Evolutionary conservation across 1,140 invertebrate genomes (phyloP).

Genomic region (Linepithema humile): DNA sequence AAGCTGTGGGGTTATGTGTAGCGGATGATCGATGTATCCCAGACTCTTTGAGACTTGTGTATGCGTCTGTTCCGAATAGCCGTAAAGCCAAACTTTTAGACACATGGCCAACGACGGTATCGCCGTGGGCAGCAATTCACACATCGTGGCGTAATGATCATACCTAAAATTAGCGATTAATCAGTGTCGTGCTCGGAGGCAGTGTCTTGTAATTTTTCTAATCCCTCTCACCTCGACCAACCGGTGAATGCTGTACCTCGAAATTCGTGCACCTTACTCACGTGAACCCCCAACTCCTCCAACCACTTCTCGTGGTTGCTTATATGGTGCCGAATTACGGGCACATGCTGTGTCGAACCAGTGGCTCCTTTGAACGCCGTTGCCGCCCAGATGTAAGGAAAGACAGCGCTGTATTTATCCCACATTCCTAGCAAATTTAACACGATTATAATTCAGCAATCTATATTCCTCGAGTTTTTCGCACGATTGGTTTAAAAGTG

Average conservation of each 20-base stretch:
- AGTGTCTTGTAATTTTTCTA: not conserved
- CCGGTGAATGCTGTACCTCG: constrained; percentile 90
- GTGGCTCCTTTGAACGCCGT: constrained; percentile 96
- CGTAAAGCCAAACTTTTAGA: constrained; percentile 85
- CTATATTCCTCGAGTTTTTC: not conserved
- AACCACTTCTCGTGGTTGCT: constrained; percentile 90
- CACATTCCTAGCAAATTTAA: constrained; percentile 85
- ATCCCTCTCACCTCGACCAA: constrained; percentile 88
- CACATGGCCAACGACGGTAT: constrained; percentile 91
- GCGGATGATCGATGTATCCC: constrained; percentile 83
- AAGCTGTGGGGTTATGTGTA: constrained; percentile 80
- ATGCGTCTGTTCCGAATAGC: constrained; percentile 83
- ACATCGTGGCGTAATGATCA: constrained; percentile 96
- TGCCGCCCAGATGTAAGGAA: constrained; percentile 96
- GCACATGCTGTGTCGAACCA: constrained; percentile 90
- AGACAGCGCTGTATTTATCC: constrained; percentile 92
- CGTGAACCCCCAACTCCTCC: constrained; percentile 84
- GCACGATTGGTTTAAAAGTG: too few relatives aligned
- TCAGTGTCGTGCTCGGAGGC: not conserved
- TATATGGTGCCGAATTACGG: constrained; percentile 87
- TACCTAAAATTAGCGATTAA: constrained; percentile 86
- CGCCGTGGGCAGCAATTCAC: constrained; percentile 94
- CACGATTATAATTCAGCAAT: constrained; percentile 9
- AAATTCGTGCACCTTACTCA: constrained; percentile 85
- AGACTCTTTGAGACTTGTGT: constrained; percentile 83